Evolutionary conservation across 2,113 vertebrate species (phyloP).

Genomic region (Syrrhaptes paradoxus): DNA sequence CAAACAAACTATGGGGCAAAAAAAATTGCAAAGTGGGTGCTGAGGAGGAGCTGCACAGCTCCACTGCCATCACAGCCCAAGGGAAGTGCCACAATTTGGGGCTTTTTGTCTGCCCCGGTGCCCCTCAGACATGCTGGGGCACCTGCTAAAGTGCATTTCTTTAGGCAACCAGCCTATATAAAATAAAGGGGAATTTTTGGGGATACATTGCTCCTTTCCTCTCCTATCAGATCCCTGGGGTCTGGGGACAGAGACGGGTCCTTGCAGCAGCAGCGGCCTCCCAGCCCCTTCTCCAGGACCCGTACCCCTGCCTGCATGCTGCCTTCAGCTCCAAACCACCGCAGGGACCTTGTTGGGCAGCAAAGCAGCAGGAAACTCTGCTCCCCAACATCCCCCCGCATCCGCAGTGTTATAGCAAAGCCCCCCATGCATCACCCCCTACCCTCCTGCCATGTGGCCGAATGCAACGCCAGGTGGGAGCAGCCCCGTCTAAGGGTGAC

Average conservation of each 20-base stretch:
- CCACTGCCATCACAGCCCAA: background rate
- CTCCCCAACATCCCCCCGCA: background rate
- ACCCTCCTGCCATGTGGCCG: background rate
- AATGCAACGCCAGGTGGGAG: background rate
- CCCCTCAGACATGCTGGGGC: background rate
- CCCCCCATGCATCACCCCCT: rapidly evolving
- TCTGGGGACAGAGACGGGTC: rapidly evolving
- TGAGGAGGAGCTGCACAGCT: background rate
- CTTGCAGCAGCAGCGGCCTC: background rate
- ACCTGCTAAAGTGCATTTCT: background rate
- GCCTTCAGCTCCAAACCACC: background rate
- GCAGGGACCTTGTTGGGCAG: background rate
- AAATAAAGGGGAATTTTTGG: background rate
- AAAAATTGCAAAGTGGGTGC: background rate
- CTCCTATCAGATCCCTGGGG: background rate
- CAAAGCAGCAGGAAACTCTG: background rate
- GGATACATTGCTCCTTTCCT: background rate
- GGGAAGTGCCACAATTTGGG: background rate
- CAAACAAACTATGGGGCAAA: background rate
- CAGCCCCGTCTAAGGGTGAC: background rate
- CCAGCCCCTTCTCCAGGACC: background rate
- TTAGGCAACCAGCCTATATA: background rate
- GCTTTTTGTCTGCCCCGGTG: background rate
- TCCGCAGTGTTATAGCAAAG: background rate
- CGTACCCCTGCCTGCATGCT: rapidly evolving